Evolutionary conservation across 2,113 vertebrate species (phyloP), one percentile per base, ranked within the genome.

Genomic region (Stercorarius parasiticus): DNA sequence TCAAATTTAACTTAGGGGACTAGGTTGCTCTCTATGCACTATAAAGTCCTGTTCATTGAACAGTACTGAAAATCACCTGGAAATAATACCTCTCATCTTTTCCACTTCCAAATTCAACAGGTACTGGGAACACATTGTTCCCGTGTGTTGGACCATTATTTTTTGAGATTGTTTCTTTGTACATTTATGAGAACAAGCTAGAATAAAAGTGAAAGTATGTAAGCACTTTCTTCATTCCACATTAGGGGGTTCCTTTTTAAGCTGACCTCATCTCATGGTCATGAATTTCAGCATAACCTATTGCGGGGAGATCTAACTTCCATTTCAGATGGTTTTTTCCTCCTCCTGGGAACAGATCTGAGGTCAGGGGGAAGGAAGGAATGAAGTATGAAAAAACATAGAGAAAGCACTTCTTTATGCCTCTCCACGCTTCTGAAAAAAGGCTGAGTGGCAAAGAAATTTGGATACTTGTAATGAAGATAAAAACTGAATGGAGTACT

Each of bases 121-220:
- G 5, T 32, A 36, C 7, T 23, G 15, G 23, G 47, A 86, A 86
- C 6, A 8, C 34, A 36, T 22, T n/a, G 4, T 26, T 67, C 36
- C 47, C 30, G 38, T 29, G 12, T 1, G 0, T 30, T 19, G 10
- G 13, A 27, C 3, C 4, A 2, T 26, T 66, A 36, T 50, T 38
- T 66, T 70, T 58, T 70, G 14, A 42, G 13, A 52, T 56, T 79
- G 53, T 59, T 88, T 85, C 20, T 58, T 66, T 56, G 15, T 27
- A 43, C 11, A 59, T 21, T 40, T 55, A 43, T 1, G 6, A 25
- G 40, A 66, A 36, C 34, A 81, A 55, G 10, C 22, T 21, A 27
- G 40, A 80, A 55, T 49, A 43, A 19, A 55, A 83, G 26, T 7
- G 20, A 8, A 65, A 76, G 27, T 27, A 45, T 19, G 8, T 20